These are phyloP conservation scores for Ips typographus DNA, from an alignment of 1,140 invertebrate species.

Conservation along the genomic window DNA sequence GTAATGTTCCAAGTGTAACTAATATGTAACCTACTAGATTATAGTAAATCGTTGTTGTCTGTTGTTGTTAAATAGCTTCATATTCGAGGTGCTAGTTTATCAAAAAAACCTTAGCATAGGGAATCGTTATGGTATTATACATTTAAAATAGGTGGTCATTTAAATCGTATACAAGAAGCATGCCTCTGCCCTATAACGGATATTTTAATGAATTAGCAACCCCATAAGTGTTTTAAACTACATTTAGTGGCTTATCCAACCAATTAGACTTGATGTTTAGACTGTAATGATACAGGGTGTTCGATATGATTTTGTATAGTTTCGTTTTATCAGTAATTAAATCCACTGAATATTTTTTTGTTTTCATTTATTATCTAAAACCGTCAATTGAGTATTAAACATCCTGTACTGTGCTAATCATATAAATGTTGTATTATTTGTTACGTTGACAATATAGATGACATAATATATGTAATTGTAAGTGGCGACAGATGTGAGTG, in stretches of 20 bases:
- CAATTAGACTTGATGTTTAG: constrained; percentile 34
- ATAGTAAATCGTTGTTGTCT: constrained; percentile 28
- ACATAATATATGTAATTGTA: constrained; percentile 33
- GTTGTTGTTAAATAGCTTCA: constrained; percentile 23
- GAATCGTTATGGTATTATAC: too few species aligned
- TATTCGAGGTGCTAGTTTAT: constrained; percentile 3
- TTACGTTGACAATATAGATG: constrained; percentile 37
- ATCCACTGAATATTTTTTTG: constrained; percentile 1
- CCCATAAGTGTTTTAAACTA: constrained; percentile 8
- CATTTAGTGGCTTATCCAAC: constrained; percentile 33
- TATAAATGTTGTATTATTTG: constrained; percentile 32
- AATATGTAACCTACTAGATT: constrained; percentile 18
- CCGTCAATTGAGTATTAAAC: constrained; percentile 30
- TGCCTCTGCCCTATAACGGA: neutral
- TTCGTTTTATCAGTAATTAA: neutral
- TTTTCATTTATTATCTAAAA: neutral
- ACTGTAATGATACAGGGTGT: constrained; percentile 31
- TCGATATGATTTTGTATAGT: constrained; percentile 10
- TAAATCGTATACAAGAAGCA: neutral
- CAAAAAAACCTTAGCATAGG: neutral
- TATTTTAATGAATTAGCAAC: neutral
- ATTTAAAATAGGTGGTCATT: too few species aligned
- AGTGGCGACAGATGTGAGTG: constrained; percentile 15
- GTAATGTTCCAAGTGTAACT: constrained; percentile 8
- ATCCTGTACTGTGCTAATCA: constrained; percentile 21